Conservation (phyloP, 1,140 invertebrate genomes). For the Diorhabda elongata region DNA sequence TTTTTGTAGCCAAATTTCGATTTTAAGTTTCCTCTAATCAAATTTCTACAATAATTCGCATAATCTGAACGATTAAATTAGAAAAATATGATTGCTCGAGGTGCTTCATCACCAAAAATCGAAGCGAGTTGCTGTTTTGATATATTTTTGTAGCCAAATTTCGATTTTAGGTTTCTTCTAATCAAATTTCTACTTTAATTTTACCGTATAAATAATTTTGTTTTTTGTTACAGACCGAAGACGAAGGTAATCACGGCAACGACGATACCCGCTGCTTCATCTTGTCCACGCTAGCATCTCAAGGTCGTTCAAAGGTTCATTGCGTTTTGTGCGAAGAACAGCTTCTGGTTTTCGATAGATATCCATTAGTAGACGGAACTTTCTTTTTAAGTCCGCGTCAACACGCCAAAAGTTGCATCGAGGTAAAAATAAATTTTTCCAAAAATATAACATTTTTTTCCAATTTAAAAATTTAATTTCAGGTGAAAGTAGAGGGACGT, state of each 20-base stretch:
- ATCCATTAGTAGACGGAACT: conserved; percentile 94
- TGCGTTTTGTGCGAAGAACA: conserved; percentile 87
- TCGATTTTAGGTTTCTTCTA: no score
- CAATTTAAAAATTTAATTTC: conserved; percentile 31
- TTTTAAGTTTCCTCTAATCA: no score
- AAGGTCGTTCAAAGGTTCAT: conserved; percentile 75
- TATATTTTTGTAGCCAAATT: no score
- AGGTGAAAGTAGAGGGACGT: conserved; percentile 84
- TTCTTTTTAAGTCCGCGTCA: conserved; percentile 93
- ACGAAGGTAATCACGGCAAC: conserved; percentile 94
- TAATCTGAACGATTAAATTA: no score
- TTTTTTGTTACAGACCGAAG: conserved; percentile 78
- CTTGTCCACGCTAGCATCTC: conserved; percentile 80
- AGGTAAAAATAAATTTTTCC: conserved; percentile 52
- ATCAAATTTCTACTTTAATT: background rate
- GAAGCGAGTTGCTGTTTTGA: no score
- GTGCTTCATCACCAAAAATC: no score
- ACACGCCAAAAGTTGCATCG: conserved; percentile 77
- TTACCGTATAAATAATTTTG: background rate
- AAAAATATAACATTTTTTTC: no score
- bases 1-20: no score
- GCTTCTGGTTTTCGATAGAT: conserved; percentile 91
- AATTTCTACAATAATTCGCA: no score
- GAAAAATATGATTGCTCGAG: no score
- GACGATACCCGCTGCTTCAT: conserved; percentile 94